These are phyloP conservation scores for Zootermopsis nevadensis DNA, from an alignment of 2,888 invertebrate genomes.

Conservation along the genomic window DNA sequence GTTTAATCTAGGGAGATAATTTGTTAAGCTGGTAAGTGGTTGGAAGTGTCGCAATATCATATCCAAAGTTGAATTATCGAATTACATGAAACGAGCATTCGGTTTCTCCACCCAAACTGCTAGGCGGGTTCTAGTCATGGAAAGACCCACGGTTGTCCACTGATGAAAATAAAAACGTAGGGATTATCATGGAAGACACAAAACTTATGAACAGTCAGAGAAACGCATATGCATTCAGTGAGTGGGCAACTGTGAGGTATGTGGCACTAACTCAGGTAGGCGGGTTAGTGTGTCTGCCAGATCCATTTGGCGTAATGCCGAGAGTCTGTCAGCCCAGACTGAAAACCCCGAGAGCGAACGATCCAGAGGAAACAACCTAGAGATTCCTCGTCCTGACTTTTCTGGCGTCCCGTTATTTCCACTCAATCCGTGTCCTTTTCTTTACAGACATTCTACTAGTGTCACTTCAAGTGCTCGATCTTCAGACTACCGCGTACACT, in stretches of 20 bases:
- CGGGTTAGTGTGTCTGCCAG: constrained; percentile 13
- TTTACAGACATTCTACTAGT: background rate
- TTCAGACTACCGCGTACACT: background rate
- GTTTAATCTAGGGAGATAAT: too few species aligned
- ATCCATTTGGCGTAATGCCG: constrained; percentile 19
- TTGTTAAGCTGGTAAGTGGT: too few species aligned
- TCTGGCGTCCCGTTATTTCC: background rate
- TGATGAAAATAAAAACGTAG: too few species aligned
- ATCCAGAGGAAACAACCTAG: constrained; percentile 1
- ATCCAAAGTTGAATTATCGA: too few species aligned
- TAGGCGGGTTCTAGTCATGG: too few species aligned
- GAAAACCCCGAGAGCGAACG: background rate
- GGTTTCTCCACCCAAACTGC: too few species aligned
- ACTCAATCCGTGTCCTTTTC: background rate
- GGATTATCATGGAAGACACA: too few species aligned
- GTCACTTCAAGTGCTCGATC: background rate
- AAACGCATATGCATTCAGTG: background rate
- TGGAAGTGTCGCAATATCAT: too few species aligned
- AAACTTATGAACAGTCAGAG: background rate
- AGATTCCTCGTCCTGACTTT: background rate
- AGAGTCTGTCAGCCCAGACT: background rate
- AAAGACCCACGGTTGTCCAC: too few species aligned
- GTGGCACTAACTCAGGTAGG: constrained; percentile 11
- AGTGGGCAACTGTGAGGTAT: constrained; percentile 14
- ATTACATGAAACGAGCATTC: too few species aligned